Evolutionary conservation across 1,140 invertebrate genomes (phyloP), one percentile per base, ranked within the genome.

Genomic region (Drosophila virilis): DNA sequence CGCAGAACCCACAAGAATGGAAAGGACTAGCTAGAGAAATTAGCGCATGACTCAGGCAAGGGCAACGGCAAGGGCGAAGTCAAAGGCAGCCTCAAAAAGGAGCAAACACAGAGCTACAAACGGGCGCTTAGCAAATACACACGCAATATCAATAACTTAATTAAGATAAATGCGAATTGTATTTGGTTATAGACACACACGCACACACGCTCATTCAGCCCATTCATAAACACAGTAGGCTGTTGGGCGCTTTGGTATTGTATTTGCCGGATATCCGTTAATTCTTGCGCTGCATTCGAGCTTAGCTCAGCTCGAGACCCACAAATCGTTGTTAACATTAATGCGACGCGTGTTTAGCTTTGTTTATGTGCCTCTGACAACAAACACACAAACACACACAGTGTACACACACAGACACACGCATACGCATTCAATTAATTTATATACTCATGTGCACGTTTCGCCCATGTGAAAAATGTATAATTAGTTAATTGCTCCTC

Each of bases 151-250:
- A 89, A 89, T 89, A 89, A 89, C 84, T 80, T 89, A 89, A 89
- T 89, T 89, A 89, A 89, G 84, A 89, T 89, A 89, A 89, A 89
- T 89, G 84, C 65, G 77, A 73, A 89, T 74, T 78, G 84, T 83
- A 89, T 89, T 78, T 84, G 89, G 74, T 68, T 54, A 59, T 67
- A 79, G 80, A 70, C 48, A 55, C 43, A 57, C 55, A 42, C 52
- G 57, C 50, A 55, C 65, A 55, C 46, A 40, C 70, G 62, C 51
- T 67, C 32, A 74, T 54, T 68, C 46, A 70, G 59, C 50, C 64
- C 68, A 35, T 17, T 52, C 46, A 22, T 13, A 62, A 35, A 43
- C 22, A 17, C 6, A 65, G 8, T 5, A 10, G 33, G 48, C 46
- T 13, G 8, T 28, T 28, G 4, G 22, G 22, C 22, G 40, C 42